phyloP scores from a whole-genome alignment of 1,140 invertebrate genomes.

The Bombus haemorrhoidalis region DNA sequence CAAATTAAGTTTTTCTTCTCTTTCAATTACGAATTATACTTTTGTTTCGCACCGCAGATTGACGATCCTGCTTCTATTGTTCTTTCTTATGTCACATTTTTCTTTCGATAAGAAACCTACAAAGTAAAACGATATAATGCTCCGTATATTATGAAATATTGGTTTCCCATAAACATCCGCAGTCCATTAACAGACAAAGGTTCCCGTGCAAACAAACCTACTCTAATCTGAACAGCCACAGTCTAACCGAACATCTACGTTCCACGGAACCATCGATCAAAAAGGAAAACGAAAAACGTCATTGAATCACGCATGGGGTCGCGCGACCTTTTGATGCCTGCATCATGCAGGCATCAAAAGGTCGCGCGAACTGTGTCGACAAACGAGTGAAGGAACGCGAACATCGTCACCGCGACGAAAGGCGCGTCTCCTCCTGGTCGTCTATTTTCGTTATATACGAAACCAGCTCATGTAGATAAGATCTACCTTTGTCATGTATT shows the following conservation, averaged over 20 bases:
- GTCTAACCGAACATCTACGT: not conserved
- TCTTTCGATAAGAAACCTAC: not conserved
- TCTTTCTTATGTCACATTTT: not conserved
- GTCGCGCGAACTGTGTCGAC: constrained; percentile 44
- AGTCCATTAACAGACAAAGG: too few species aligned
- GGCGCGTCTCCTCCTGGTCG: not conserved
- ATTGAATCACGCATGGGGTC: constrained; percentile 45
- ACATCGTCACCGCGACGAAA: constrained; percentile 18
- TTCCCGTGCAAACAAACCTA: not conserved
- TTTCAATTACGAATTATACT: too few species aligned
- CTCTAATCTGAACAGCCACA: too few species aligned
- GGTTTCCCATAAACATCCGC: not conserved
- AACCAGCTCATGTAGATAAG: constrained; percentile 18
- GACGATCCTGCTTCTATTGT: too few species aligned
- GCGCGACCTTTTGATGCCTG: constrained; percentile 25
- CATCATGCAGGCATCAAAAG: not conserved
- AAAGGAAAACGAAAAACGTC: constrained; percentile 40
- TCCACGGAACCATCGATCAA: constrained; percentile 31
- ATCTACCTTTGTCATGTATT: constrained; percentile 17
- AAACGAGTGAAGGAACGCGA: not conserved
- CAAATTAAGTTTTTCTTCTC: too few species aligned
- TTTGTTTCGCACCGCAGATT: too few species aligned
- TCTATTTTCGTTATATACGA: constrained; percentile 32
- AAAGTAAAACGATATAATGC: not conserved
- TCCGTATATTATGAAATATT: not conserved